Evolutionary conservation across 2,888 invertebrate genomes (phyloP).

Genomic region (Lasioglossum figueresi): DNA sequence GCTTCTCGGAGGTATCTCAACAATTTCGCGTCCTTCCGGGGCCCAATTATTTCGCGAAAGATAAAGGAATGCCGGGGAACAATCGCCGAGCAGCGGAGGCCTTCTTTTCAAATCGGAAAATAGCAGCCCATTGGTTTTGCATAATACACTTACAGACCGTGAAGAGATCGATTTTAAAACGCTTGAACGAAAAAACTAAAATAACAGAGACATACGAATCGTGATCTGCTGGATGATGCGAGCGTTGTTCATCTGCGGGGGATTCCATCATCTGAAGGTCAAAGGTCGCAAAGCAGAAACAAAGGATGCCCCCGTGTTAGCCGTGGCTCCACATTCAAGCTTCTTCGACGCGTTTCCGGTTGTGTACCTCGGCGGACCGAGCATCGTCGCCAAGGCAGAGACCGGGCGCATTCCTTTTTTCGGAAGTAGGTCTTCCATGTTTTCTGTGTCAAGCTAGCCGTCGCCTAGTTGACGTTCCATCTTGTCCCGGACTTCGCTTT

Average conservation of each 20-base stretch:
- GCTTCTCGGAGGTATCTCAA: background rate
- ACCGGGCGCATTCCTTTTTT: slow-evolving; percentile 93
- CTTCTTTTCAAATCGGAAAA: background rate
- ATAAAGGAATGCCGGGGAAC: background rate
- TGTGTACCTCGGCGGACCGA: slow-evolving; percentile 92
- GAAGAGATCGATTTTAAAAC: slow-evolving; percentile 24
- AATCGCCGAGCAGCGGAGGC: background rate
- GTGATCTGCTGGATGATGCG: slow-evolving; percentile 89
- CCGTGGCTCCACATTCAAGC: slow-evolving; percentile 95
- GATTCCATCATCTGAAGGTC: slow-evolving; percentile 92
- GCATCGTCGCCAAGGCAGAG: slow-evolving; percentile 95
- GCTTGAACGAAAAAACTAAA: slow-evolving; percentile 42
- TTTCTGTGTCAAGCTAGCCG: slow-evolving; percentile 45
- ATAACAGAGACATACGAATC: slow-evolving; percentile 87
- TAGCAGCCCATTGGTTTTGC: background rate
- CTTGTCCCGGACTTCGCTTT: background rate
- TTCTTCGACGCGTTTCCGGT: slow-evolving; percentile 95
- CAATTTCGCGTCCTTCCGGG: background rate
- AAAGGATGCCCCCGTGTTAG: slow-evolving; percentile 92
- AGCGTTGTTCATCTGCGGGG: slow-evolving; percentile 91
- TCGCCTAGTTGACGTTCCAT: slow-evolving; percentile 35
- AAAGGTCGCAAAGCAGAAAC: slow-evolving; percentile 88
- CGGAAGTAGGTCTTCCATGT: slow-evolving; percentile 90
- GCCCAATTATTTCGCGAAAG: background rate
- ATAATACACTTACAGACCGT: background rate